phyloP scores from a whole-genome alignment of 64 coral and sea anemone species.

The Orbicella faveolata region DNA sequence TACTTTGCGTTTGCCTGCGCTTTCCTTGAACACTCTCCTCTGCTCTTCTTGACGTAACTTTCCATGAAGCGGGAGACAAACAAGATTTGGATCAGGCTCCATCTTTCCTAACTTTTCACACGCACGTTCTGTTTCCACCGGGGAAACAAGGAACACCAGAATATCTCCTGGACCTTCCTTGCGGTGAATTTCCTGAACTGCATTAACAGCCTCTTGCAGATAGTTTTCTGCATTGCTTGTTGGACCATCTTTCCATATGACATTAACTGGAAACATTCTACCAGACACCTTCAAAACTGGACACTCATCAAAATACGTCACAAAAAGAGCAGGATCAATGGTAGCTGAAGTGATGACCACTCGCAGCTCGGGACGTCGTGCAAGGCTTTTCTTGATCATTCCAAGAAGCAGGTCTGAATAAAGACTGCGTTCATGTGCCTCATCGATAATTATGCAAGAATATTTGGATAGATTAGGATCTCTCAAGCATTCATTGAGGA shows the following conservation, averaged over 20 bases:
- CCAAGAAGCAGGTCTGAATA: constrained; percentile 89
- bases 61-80: constrained; percentile 83
- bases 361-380: constrained; percentile 56
- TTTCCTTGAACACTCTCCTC: constrained; percentile 60
- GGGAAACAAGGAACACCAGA: constrained; percentile 81
- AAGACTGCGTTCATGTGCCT: constrained; percentile 91
- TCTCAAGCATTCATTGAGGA: constrained; percentile 78
- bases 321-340: constrained; percentile 76
- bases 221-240: constrained; percentile 43
- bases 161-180: constrained; percentile 70
- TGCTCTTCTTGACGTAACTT: constrained; percentile 91
- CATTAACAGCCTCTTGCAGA: constrained; percentile 53
- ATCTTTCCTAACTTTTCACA: constrained; percentile 52
- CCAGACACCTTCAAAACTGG: constrained; percentile 81
- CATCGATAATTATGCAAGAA: constrained; percentile 86
- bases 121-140: constrained; percentile 82
- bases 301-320: constrained; percentile 65
- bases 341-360: constrained; percentile 93
- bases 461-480: constrained; percentile 66
- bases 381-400: constrained; percentile 83
- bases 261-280: constrained; percentile 78
- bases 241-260: constrained; percentile 37
- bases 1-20: constrained; percentile 69
- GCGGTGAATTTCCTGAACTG: constrained; percentile 59
- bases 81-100: neutral